These are phyloP conservation scores for Danio choprae DNA, from an alignment of 2,797 vertebrate genomes.

Conservation along the genomic window DNA sequence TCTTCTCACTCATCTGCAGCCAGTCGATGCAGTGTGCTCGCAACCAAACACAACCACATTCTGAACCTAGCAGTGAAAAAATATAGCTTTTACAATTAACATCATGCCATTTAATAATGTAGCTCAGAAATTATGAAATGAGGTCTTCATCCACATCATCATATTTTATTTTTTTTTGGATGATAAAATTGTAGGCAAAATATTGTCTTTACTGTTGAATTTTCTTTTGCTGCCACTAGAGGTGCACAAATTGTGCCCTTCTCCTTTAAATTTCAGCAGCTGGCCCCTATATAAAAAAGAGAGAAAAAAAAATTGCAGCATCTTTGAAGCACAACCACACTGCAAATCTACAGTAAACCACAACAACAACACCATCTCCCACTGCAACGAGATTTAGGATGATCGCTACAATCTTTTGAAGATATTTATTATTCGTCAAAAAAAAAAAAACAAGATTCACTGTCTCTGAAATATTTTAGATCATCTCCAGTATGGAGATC, in stretches of 20 bases:
- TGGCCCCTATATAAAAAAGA: background rate
- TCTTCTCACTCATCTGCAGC: conserved; percentile 28
- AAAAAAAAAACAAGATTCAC: too few relatives aligned
- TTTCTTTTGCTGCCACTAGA: background rate
- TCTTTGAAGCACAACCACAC: conserved; percentile 2
- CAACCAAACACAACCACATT: conserved; percentile 25
- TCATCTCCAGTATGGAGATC: background rate
- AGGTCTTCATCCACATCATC: background rate
- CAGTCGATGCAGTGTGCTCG: background rate
- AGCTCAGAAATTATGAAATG: too few relatives aligned
- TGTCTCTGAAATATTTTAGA: background rate
- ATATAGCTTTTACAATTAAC: background rate
- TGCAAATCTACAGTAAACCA: background rate
- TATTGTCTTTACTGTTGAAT: background rate
- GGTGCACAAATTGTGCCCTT: background rate
- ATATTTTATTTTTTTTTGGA: background rate
- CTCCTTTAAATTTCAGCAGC: background rate
- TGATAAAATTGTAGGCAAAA: background rate
- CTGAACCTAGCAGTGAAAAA: conserved; percentile 16
- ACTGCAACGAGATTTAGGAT: background rate
- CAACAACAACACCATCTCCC: background rate
- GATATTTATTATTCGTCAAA: background rate
- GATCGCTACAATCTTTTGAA: background rate
- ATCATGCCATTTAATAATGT: background rate
- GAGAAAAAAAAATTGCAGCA: background rate